These are phyloP conservation scores for Pygoscelis antarcticus DNA, from an alignment of 2,113 vertebrate genomes.

Conservation along the genomic window DNA sequence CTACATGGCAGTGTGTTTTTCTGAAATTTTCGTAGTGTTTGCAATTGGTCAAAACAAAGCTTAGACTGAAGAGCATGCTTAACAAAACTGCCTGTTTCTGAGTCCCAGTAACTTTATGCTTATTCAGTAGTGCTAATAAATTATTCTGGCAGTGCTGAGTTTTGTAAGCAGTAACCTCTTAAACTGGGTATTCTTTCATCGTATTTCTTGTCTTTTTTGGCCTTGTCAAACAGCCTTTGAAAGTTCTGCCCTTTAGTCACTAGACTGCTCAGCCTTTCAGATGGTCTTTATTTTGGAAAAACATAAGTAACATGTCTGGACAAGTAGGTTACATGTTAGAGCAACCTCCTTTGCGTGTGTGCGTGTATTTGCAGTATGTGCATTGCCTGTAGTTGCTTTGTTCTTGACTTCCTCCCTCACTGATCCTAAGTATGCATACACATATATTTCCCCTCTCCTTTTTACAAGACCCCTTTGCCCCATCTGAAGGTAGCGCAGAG, in stretches of 20 bases:
- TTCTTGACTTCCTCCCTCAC: conserved; percentile 74
- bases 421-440: conserved; percentile 72
- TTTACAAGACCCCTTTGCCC: conserved; percentile 96
- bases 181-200: neutral
- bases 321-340: neutral
- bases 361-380: conserved; percentile 38
- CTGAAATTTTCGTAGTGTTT: conserved; percentile 19
- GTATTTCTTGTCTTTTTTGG: neutral
- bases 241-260: neutral
- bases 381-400: conserved; percentile 60
- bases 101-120: conserved; percentile 19
- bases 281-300: conserved; percentile 43
- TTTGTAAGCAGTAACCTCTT: neutral
- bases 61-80: conserved; percentile 69
- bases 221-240: neutral
- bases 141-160: neutral
- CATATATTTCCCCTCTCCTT: conserved; percentile 78
- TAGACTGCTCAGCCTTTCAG: neutral
- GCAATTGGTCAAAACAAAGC: conserved; percentile 40
- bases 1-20: conserved; percentile 71
- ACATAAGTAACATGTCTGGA: neutral
- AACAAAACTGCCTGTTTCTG: conserved; percentile 52
- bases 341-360: neutral
- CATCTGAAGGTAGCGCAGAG: conserved; percentile 93
- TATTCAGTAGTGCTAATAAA: neutral